Base-by-base conservation (phyloP, 2,797 vertebrate species). In the Mico argentatus region DNA sequence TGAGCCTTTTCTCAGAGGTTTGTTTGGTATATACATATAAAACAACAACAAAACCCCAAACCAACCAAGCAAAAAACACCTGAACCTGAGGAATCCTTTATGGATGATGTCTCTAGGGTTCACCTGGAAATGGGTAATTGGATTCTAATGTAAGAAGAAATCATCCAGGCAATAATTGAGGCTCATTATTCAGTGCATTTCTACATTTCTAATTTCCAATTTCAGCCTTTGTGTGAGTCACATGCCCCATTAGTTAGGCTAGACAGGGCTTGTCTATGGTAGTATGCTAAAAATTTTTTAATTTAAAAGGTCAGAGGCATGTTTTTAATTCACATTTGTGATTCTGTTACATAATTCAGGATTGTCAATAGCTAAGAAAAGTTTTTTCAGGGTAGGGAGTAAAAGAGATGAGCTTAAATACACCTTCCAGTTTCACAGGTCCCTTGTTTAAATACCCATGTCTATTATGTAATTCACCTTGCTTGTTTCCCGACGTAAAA, bases 1-100 rank as follows among this genome's bases (percentile, higher is more conserved):
- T 96, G 93, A 98, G 96, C 93, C 97, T 98, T 98, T 98, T 98
- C 97, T 98, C 88, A 98, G 98, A 98, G 91, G 72, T 98, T 98
- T 96, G 94, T 98, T 97, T 92, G 97, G 96, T 57, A 44, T 92
- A 30, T 72, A 30, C 79, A 64, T 48, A 7, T 26, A 30, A 17
- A 41, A 17, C 24, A 24, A 36, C 22, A 55, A 36, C 22, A 73
- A 36, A 52, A 39, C 61, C 14, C 39, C 30, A 67, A 67, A 67
- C 61, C 33, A n/a, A n/a, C 61, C 61, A 67, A n/a, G 17, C 33
- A 67, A 72, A 41, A 50, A 39, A 61, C n/a, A 33, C n/a, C 61
- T 67, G 80, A 95, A 85, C 48, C 30, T 1, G 20, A 72, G 72
- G 55, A 52, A 6, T 76, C 67, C 70, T 96, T 97, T 91, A 88